Evolutionary conservation across 2,113 vertebrate genomes (phyloP).

Genomic region (Macquaria australasica): DNA sequence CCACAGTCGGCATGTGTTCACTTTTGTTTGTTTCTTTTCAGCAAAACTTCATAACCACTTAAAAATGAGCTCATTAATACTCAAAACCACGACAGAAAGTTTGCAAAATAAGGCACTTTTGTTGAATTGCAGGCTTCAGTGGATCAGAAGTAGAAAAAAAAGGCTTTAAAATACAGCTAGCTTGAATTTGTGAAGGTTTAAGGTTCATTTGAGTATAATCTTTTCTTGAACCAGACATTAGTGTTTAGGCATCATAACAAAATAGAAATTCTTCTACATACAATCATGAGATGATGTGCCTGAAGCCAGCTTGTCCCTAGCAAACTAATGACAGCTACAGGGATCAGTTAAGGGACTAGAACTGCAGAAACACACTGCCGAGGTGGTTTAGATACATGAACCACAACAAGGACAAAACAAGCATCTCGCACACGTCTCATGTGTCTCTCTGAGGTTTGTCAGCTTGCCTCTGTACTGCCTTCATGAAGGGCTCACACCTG

Average conservation of each 20-base stretch:
- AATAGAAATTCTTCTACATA: neutral
- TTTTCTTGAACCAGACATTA: neutral
- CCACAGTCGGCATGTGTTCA: neutral
- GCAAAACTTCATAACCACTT: neutral
- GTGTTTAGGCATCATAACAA: neutral
- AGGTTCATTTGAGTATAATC: neutral
- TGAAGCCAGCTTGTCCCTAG: neutral
- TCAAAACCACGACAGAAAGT: neutral
- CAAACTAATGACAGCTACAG: constrained; percentile 24
- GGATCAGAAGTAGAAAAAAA: neutral
- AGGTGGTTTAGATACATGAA: constrained; percentile 74
- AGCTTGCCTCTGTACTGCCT: constrained; percentile 59
- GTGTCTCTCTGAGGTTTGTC: constrained; percentile 80
- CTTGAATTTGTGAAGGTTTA: neutral
- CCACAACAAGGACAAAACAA: constrained; percentile 84
- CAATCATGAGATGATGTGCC: neutral
- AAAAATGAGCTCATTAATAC: neutral
- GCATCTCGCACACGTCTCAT: constrained; percentile 76
- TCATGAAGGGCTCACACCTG: constrained; percentile 69
- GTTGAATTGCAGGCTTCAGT: neutral
- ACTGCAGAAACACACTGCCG: constrained; percentile 29
- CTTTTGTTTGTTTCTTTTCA: neutral
- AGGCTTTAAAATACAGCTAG: neutral
- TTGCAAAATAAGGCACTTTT: neutral
- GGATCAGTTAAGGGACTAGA: constrained; percentile 33